Evolutionary conservation across 2,113 vertebrate species (phyloP).

Genomic region (Ammodytes marinus): DNA sequence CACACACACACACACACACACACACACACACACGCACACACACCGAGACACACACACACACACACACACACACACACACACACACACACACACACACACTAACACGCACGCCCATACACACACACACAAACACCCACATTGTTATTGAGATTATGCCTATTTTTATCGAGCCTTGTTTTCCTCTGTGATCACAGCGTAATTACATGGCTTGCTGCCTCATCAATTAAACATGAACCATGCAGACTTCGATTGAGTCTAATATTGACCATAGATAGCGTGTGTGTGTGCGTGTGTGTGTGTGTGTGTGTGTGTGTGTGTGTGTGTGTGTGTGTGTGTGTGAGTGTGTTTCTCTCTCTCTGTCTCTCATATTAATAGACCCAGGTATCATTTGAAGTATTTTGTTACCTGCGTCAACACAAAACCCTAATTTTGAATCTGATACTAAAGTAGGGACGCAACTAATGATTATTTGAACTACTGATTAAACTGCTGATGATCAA

Average conservation of each 20-base stretch:
- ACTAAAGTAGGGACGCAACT: background rate
- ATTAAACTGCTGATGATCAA: too few relatives aligned
- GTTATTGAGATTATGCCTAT: slow-evolving; percentile 47
- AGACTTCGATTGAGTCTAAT: slow-evolving; percentile 25
- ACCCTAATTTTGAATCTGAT: background rate
- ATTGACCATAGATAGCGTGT: slow-evolving; percentile 30
- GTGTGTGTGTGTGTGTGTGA: background rate
- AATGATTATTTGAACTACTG: background rate
- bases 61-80: slow-evolving; percentile 15
- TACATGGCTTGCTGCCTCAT: slow-evolving; percentile 62
- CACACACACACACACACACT: slow-evolving; percentile 30
- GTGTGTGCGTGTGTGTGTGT: slow-evolving; percentile 12
- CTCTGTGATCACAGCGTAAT: slow-evolving; percentile 66
- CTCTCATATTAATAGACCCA: background rate
- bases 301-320: background rate
- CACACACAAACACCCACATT: slow-evolving; percentile 14
- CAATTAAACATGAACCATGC: slow-evolving; percentile 69
- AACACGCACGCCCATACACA: slow-evolving; percentile 10
- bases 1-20: slow-evolving; percentile 22
- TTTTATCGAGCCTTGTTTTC: slow-evolving; percentile 63
- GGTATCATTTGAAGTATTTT: background rate
- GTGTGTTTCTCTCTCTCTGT: background rate
- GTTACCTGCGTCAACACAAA: background rate
- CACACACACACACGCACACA: slow-evolving; percentile 18
- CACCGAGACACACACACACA: slow-evolving; percentile 32